Evolutionary conservation across 2,888 invertebrate species (phyloP).

Genomic region (Bibio marci): DNA sequence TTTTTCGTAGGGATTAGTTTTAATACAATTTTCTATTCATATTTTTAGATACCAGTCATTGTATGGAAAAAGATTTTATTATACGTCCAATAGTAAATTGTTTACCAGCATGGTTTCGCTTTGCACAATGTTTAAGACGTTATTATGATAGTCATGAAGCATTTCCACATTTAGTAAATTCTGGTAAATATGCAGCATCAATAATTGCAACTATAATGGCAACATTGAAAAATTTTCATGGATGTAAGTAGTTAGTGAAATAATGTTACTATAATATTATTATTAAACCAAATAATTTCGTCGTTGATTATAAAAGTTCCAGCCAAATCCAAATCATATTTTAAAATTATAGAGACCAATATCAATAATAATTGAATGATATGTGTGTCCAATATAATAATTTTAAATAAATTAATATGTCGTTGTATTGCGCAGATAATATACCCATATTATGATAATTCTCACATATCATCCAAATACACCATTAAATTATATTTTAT

Average conservation of each 20-base stretch:
- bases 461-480: no score
- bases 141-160: conserved; percentile 87
- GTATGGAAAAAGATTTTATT: conserved; percentile 52
- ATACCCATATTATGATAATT: no score
- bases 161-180: conserved; percentile 93
- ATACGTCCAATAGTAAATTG: conserved; percentile 75
- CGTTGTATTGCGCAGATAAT: no score
- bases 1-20: no score
- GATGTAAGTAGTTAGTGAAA: conserved; percentile 30
- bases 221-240: conserved; percentile 47
- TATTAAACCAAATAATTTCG: no score
- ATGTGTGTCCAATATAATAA: no score
- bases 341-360: no score
- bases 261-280: background rate
- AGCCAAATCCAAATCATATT: background rate
- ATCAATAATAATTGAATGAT: no score
- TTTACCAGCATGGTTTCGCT: conserved; percentile 93
- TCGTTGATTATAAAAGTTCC: no score
- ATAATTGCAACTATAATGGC: conserved; percentile 85
- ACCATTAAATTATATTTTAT: no score
- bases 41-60: conserved; percentile 40
- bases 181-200: conserved; percentile 94
- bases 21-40: conserved; percentile 2
- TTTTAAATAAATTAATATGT: no score
- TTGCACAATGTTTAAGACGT: conserved; percentile 90